A percentile compares a stretch with the other conserved stretches of the same genome.
Conservation (phyloP, 2,797 vertebrate species). For the Naso thynnoides region DNA sequence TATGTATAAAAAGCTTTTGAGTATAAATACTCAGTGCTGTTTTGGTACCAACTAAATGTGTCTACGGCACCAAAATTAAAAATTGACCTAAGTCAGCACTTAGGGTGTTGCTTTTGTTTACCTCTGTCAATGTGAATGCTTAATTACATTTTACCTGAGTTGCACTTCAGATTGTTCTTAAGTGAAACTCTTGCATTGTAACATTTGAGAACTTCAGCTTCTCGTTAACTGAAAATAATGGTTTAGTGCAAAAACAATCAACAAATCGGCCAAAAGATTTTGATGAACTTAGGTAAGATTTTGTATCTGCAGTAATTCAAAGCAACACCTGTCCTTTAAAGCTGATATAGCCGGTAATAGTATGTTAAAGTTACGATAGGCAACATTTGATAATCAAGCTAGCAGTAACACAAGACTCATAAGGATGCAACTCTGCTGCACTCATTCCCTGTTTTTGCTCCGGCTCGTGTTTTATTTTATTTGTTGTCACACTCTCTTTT, state of each 20-base stretch:
- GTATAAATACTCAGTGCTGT: not conserved
- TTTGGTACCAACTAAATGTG: not conserved
- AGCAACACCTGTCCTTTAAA: not conserved
- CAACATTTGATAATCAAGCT: too few species aligned
- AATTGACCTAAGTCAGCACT: too few species aligned
- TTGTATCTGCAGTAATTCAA: not conserved
- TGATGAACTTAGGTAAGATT: not conserved
- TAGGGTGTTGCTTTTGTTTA: not conserved
- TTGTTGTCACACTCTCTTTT: too few species aligned
- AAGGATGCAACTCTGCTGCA: too few species aligned
- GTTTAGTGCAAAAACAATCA: not conserved
- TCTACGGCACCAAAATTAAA: not conserved
- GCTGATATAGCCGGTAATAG: too few species aligned
- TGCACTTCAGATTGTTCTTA: not conserved
- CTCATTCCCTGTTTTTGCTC: too few species aligned
- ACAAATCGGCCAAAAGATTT: not conserved
- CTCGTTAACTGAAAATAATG: not conserved
- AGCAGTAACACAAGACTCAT: too few species aligned
- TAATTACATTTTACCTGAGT: not conserved
- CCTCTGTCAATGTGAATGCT: not conserved
- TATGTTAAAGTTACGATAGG: too few species aligned
- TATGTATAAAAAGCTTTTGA: not conserved
- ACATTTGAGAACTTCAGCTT: not conserved
- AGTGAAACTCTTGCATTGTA: not conserved
- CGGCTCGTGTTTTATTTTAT: too few species aligned